A percentile compares a stretch with the other conserved stretches of the same genome.
Evolutionary conservation across 1,140 invertebrate species (phyloP).

Genomic region (Camponotus pennsylvanicus): DNA sequence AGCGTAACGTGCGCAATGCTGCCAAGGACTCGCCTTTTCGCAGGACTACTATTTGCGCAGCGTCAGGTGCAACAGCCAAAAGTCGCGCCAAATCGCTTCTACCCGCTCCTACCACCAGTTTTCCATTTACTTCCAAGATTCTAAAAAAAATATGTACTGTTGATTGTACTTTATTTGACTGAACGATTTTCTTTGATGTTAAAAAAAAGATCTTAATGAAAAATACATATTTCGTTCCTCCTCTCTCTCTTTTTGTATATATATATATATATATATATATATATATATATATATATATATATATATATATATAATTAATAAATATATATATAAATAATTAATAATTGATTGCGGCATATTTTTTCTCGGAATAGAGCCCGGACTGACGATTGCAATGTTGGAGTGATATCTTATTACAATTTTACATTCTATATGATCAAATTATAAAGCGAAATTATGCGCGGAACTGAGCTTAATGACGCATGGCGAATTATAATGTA

Average conservation of each 20-base stretch:
- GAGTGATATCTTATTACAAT: constrained; percentile 6
- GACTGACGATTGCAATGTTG: not conserved
- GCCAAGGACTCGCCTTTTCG: constrained; percentile 88
- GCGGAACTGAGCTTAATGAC: constrained; percentile 21
- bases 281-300: no score
- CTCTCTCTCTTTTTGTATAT: no score
- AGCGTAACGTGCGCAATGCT: constrained; percentile 88
- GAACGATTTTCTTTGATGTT: not conserved
- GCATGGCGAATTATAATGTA: constrained; percentile 1
- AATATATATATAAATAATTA: no score
- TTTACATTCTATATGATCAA: constrained; percentile 6
- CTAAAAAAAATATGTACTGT: constrained; percentile 83
- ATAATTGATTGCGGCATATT: no score
- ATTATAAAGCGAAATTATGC: constrained; percentile 18
- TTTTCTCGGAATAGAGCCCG: no score
- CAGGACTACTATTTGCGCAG: constrained; percentile 85
- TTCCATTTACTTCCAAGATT: constrained; percentile 94
- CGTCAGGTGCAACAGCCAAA: constrained; percentile 87
- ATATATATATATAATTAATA: no score
- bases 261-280: no score
- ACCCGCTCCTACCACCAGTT: constrained; percentile 89
- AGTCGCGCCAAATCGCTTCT: constrained; percentile 90
- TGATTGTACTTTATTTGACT: not conserved
- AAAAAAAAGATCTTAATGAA: not conserved
- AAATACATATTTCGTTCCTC: not conserved